Conservation (phyloP, 2,888 invertebrate species). For the Sesia apiformis region DNA sequence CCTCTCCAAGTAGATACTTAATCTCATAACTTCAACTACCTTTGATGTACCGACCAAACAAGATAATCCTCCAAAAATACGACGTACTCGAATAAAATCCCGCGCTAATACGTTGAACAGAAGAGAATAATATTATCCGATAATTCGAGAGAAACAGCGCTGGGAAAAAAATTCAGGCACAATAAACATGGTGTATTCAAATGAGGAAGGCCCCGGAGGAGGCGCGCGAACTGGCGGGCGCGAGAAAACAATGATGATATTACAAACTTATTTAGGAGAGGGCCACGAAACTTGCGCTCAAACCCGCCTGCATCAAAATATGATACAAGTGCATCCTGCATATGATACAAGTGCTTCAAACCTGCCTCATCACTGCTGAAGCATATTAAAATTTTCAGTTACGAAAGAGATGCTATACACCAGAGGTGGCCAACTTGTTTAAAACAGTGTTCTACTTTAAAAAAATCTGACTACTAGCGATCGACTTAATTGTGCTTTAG, state of each 20-base stretch:
- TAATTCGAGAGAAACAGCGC: constrained; percentile 46
- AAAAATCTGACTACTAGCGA: too few relatives aligned
- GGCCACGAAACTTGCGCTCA: constrained; percentile 21
- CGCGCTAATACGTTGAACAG: constrained; percentile 48
- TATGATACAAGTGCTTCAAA: too few relatives aligned
- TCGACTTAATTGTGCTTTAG: too few relatives aligned
- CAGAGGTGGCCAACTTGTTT: too few relatives aligned
- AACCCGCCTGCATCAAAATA: too few relatives aligned
- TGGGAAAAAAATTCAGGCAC: constrained; percentile 40
- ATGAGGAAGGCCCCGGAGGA: constrained; percentile 42
- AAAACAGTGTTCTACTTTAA: too few relatives aligned
- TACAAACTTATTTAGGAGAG: constrained; percentile 59
- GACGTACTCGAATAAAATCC: constrained; percentile 38
- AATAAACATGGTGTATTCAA: constrained; percentile 69
- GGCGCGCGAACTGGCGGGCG: constrained; percentile 15
- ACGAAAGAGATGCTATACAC: too few relatives aligned
- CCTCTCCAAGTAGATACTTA: too few relatives aligned
- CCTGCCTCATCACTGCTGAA: too few relatives aligned
- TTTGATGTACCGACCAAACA: constrained; percentile 18
- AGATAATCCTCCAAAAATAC: constrained; percentile 34
- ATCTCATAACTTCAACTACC: too few relatives aligned
- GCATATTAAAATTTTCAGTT: too few relatives aligned
- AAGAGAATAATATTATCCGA: constrained; percentile 51
- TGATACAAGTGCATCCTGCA: too few relatives aligned
- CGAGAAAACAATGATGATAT: constrained; percentile 66